Evolutionary conservation across 1,140 invertebrate genomes (phyloP).

Genomic region (Gonatopus flavifemur): DNA sequence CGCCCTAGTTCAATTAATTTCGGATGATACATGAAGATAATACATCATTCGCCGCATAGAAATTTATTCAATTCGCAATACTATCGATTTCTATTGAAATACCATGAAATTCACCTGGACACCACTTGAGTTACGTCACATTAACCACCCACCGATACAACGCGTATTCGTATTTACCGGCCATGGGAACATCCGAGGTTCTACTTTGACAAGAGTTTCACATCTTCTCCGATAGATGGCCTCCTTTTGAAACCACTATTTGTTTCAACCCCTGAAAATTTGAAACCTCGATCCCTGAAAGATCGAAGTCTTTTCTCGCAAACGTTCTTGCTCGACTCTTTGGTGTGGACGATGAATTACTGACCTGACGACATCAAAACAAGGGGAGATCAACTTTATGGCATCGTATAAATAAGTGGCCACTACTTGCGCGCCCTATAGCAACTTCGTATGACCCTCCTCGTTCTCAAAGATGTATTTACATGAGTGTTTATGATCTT

Average conservation of each 20-base stretch:
- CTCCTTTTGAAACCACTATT: slow-evolving; percentile 45
- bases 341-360: slow-evolving; percentile 48
- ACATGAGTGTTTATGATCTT: not conserved
- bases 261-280: slow-evolving; percentile 50
- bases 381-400: slow-evolving; percentile 28
- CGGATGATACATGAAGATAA: no score
- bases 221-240: slow-evolving; percentile 50
- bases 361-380: slow-evolving; percentile 41
- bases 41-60: no score
- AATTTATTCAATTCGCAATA: not conserved
- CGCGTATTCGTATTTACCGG: slow-evolving; percentile 42
- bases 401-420: slow-evolving; percentile 32
- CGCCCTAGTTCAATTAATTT: no score
- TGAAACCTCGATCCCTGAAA: slow-evolving; percentile 22
- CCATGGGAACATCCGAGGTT: slow-evolving; percentile 26
- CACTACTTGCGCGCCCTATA: slow-evolving; percentile 6
- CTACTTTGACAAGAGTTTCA: slow-evolving; percentile 45
- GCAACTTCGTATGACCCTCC: not conserved
- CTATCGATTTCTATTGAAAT: slow-evolving; percentile 7
- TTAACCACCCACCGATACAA: slow-evolving; percentile 55
- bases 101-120: slow-evolving; percentile 5
- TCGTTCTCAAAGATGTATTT: not conserved
- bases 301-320: slow-evolving; percentile 16
- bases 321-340: slow-evolving; percentile 33
- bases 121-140: slow-evolving; percentile 24